Conservation (phyloP, 2,888 invertebrate genomes). For the Bugulina stolonifera region DNA sequence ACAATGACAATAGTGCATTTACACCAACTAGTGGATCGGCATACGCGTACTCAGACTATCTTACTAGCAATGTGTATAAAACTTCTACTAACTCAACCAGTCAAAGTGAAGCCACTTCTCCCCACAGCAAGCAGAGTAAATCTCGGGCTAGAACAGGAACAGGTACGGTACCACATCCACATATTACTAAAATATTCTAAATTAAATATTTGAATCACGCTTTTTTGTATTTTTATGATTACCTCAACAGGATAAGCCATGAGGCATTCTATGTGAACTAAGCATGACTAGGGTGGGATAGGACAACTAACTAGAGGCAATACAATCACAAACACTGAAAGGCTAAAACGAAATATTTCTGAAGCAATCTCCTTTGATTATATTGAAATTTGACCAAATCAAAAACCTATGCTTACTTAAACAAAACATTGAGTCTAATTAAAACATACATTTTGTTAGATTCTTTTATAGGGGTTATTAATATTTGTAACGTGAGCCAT, state of each 20-base stretch:
- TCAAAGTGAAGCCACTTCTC: neutral
- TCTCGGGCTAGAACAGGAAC: neutral
- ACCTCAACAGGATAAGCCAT: no score
- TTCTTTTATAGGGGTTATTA: conserved; percentile 25
- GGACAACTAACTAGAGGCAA: neutral
- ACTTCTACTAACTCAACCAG: neutral
- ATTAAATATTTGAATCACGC: no score
- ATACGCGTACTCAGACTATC: neutral
- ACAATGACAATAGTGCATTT: neutral
- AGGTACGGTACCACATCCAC: neutral
- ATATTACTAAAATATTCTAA: neutral
- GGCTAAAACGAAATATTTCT: neutral
- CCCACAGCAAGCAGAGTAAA: neutral
- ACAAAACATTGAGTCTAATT: conserved; percentile 24
- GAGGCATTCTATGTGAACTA: no score
- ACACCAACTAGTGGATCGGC: neutral
- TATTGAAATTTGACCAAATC: conserved; percentile 19
- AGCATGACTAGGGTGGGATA: neutral
- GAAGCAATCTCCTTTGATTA: conserved; percentile 20
- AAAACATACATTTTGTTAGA: conserved; percentile 23
- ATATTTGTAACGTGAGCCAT: conserved; percentile 23
- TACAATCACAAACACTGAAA: neutral
- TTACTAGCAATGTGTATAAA: neutral
- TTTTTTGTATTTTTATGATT: no score
- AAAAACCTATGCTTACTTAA: conserved; percentile 4